Evolutionary conservation across 1,140 invertebrate species (phyloP), one percentile per base, ranked within the genome.

Genomic region (Anadara kagoshimensis): DNA sequence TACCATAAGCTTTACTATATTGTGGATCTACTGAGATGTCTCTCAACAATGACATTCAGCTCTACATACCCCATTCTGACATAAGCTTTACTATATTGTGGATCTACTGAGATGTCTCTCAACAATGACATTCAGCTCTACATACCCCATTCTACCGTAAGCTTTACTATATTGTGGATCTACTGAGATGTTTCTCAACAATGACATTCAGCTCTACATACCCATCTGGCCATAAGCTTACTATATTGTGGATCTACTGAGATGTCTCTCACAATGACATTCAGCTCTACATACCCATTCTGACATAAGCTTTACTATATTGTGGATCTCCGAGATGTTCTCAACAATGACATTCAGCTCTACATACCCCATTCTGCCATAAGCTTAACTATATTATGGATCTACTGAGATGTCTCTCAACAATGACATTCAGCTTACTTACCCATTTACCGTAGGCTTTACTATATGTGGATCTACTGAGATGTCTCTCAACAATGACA

Each of bases 371-470:
- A 98, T 92, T 81, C 97, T 92, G 8, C 96, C 95, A 91, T 98
- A 98, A 4, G 97, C 97, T 91, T 99, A 98, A 72, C 95, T 36
- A 36, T 36, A 36, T 36, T 36, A 3, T 36, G 29, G 29, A 36
- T 94, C 87, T 99, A 99, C 45, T 93, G n/a, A n/a, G n/a, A n/a
- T n/a, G n/a, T n/a, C n/a, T n/a, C n/a, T n/a, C n/a, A n/a, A n/a
- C n/a, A n/a, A n/a, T n/a, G n/a, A n/a, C 92, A 0, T 94, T 94
- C 89, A 98, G 95, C 75, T 98, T 51, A 93, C 91, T 47, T 99
- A 90, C 98, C 97, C 59, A 92, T 93, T 78, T 93, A 87, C 96
- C 98, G 87, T 99, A 97, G 73, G 94, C 92, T 57, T 99, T 94
- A 12, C 29, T 36, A 36, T 36, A 36, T 36, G 2, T 36, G 29